Percentiles rank a stretch among this genome's conserved stretches.
phyloP scores from a whole-genome alignment of 2,888 invertebrate species.

The Drosophila emarginata region DNA sequence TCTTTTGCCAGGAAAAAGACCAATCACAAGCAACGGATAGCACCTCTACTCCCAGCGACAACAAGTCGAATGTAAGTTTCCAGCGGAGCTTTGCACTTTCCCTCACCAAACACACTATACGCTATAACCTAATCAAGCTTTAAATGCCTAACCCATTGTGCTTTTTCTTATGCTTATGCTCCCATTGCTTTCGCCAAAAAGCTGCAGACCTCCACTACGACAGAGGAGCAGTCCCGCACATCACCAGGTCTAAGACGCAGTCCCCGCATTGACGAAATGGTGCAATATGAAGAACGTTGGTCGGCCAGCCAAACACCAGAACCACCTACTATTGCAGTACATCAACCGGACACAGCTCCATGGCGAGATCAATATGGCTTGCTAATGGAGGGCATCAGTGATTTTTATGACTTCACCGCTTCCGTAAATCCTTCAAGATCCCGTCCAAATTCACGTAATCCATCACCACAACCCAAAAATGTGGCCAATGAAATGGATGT shows the following conservation, averaged over 20 bases:
- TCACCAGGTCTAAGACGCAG: slow-evolving; percentile 78
- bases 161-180: slow-evolving; percentile 28
- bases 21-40: slow-evolving; percentile 35
- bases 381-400: slow-evolving; percentile 80
- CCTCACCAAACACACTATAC: neutral
- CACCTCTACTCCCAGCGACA: slow-evolving; percentile 58
- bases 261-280: slow-evolving; percentile 80
- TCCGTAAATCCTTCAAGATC: slow-evolving; percentile 81
- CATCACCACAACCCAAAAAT: slow-evolving; percentile 74
- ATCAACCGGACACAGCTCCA: slow-evolving; percentile 71
- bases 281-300: slow-evolving; percentile 78
- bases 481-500: slow-evolving; percentile 63
- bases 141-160: slow-evolving; percentile 27
- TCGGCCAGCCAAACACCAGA: slow-evolving; percentile 29
- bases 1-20: slow-evolving; percentile 50
- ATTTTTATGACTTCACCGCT: slow-evolving; percentile 81
- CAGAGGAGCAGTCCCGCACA: slow-evolving; percentile 62
- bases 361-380: slow-evolving; percentile 78
- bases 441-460: slow-evolving; percentile 67
- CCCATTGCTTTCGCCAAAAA: slow-evolving; percentile 29
- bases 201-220: slow-evolving; percentile 70
- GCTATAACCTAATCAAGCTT: slow-evolving; percentile 2
- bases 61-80: slow-evolving; percentile 78
- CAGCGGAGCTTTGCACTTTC: slow-evolving; percentile 19
- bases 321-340: slow-evolving; percentile 50